phyloP scores from a whole-genome alignment of 1,140 invertebrate genomes.

The Tetranychus urticae region DNA sequence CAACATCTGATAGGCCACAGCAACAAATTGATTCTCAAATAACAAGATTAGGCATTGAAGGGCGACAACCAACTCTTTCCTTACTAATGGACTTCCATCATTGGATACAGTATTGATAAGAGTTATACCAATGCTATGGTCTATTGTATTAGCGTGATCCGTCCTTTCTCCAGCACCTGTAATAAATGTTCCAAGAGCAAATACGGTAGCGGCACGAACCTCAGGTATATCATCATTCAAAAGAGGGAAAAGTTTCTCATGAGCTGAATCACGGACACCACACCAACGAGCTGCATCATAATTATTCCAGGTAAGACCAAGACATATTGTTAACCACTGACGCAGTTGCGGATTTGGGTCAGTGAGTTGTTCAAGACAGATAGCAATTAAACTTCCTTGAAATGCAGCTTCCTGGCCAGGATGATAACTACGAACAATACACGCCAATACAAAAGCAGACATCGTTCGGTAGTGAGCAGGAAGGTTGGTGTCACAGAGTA shows the following conservation, averaged over 20 bases:
- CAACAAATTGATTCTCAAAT: slow-evolving; percentile 64
- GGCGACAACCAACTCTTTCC: slow-evolving; percentile 54
- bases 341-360: slow-evolving; percentile 34
- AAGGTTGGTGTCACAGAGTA: slow-evolving; percentile 59
- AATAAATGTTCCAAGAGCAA: slow-evolving; percentile 77
- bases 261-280: slow-evolving; percentile 76
- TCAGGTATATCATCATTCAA: slow-evolving; percentile 57
- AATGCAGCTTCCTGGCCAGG: slow-evolving; percentile 63
- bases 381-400: slow-evolving; percentile 59
- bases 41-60: slow-evolving; percentile 70
- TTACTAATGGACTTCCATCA: slow-evolving; percentile 67
- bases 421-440: slow-evolving; percentile 68
- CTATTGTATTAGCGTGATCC: slow-evolving; percentile 76
- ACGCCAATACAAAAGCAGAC: slow-evolving; percentile 71
- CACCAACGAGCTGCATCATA: slow-evolving; percentile 83
- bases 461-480: slow-evolving; percentile 58
- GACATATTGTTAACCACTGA: slow-evolving; percentile 75
- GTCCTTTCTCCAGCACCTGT: slow-evolving; percentile 51
- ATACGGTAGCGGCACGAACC: slow-evolving; percentile 68
- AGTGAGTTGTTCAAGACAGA: slow-evolving; percentile 46
- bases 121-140: slow-evolving; percentile 66
- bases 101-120: slow-evolving; percentile 39
- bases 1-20: slow-evolving; percentile 35
- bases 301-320: slow-evolving; percentile 79
- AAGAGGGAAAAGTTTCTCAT: slow-evolving; percentile 68